Conservation (phyloP, 1,140 invertebrate species). For the Hesperophylax magnus region DNA sequence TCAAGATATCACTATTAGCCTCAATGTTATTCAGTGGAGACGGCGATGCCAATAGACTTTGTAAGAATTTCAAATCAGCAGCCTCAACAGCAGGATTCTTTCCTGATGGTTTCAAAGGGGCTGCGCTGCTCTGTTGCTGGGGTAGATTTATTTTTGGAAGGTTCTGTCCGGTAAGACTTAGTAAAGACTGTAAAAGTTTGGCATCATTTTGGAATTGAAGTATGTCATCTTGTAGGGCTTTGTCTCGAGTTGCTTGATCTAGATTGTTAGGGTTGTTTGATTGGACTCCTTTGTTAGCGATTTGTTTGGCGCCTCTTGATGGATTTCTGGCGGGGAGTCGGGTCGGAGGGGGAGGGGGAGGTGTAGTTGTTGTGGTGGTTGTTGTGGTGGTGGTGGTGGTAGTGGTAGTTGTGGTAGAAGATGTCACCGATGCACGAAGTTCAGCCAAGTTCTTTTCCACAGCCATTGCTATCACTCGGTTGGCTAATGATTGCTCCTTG, state of each 20-base stretch:
- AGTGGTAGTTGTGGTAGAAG: slow-evolving; percentile 48
- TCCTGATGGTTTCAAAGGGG: slow-evolving; percentile 13
- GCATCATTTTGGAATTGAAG: slow-evolving; percentile 69
- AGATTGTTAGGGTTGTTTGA: slow-evolving; percentile 26
- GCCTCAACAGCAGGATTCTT: slow-evolving; percentile 60
- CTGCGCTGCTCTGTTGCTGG: slow-evolving; percentile 60
- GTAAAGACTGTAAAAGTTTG: slow-evolving; percentile 66
- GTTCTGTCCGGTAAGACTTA: slow-evolving; percentile 68
- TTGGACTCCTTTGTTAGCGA: slow-evolving; percentile 41
- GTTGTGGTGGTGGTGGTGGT: slow-evolving; percentile 49
- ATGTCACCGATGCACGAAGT: slow-evolving; percentile 61
- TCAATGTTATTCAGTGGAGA: slow-evolving; percentile 62
- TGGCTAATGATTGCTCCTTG: slow-evolving; percentile 66
- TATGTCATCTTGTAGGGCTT: slow-evolving; percentile 68
- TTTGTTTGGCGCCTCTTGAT: slow-evolving; percentile 53
- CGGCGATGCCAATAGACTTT: slow-evolving; percentile 62
- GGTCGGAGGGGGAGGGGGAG: slow-evolving; percentile 58
- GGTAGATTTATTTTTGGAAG: slow-evolving; percentile 68
- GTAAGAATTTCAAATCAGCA: slow-evolving; percentile 62
- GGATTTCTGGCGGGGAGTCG: slow-evolving; percentile 57
- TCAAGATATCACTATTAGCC: slow-evolving; percentile 41
- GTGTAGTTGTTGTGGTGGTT: slow-evolving; percentile 49
- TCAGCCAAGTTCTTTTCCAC: slow-evolving; percentile 69
- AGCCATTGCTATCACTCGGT: slow-evolving; percentile 69
- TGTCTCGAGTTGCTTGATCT: slow-evolving; percentile 49